phyloP scores from a whole-genome alignment of 2,888 invertebrate species.

The Noctuana brunneofusca region DNA sequence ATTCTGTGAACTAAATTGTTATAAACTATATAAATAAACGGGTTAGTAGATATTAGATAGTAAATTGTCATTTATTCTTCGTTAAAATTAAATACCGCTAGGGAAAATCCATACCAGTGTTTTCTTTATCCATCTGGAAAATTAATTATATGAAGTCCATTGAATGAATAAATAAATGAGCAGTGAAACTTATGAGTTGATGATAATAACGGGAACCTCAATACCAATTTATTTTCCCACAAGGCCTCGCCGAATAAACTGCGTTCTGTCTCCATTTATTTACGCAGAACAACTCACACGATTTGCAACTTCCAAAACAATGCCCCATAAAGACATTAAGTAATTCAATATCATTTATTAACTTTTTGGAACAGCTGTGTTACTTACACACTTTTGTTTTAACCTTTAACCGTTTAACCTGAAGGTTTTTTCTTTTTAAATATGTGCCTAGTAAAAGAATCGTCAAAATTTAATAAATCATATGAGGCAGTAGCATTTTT shows the following conservation, averaged over 20 bases:
- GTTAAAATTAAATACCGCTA: too few species aligned
- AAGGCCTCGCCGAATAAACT: constrained; percentile 36
- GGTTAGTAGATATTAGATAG: too few species aligned
- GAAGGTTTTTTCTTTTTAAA: too few species aligned
- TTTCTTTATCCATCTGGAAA: too few species aligned
- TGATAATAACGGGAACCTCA: constrained; percentile 36
- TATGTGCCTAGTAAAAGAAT: too few species aligned
- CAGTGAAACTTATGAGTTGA: neutral
- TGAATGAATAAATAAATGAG: neutral
- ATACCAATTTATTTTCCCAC: constrained; percentile 47
- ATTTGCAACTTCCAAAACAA: constrained; percentile 55
- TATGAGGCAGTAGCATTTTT: too few species aligned
- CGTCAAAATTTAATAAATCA: too few species aligned
- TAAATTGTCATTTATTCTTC: too few species aligned
- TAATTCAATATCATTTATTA: constrained; percentile 39
- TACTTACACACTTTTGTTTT: neutral
- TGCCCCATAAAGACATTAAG: constrained; percentile 55
- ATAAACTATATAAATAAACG: too few species aligned
- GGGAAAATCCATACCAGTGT: too few species aligned
- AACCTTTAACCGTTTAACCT: neutral
- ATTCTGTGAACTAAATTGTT: too few species aligned
- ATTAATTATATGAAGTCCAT: too few species aligned
- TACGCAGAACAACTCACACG: constrained; percentile 45
- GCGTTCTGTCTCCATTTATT: constrained; percentile 46
- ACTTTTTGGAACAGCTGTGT: constrained; percentile 2